These are phyloP conservation scores for Xanthia togata DNA, from an alignment of 2,888 invertebrate species.

Conservation along the genomic window DNA sequence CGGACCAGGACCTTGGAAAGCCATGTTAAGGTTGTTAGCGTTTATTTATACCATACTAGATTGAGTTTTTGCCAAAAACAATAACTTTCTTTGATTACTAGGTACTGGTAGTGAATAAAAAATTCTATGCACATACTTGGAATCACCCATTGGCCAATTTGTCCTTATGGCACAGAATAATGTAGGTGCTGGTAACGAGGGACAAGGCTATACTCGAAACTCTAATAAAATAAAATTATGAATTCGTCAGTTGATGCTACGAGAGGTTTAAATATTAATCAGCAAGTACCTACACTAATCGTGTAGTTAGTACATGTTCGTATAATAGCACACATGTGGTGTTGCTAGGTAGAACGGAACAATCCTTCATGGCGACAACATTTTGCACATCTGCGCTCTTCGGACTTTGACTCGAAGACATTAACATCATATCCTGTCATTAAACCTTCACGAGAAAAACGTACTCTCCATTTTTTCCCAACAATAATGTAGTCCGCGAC, in stretches of 20 bases:
- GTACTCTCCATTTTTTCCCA: conserved; percentile 75
- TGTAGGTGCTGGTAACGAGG: conserved; percentile 2
- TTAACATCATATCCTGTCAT: conserved; percentile 88
- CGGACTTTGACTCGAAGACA: conserved; percentile 77
- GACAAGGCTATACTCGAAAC: conserved; percentile 9
- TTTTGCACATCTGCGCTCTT: conserved; percentile 85
- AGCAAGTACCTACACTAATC: conserved; percentile 47
- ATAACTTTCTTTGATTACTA: conserved; percentile 46
- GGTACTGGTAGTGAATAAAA: conserved; percentile 16
- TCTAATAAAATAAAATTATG: conserved; percentile 26
- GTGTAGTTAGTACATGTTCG: conserved; percentile 55
- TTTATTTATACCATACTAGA: conserved; percentile 23
- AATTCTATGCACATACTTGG: conserved; percentile 26
- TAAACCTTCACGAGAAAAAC: conserved; percentile 82
- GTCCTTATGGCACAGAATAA: conserved; percentile 12
- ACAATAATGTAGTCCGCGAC: conserved; percentile 80
- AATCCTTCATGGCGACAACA: conserved; percentile 79
- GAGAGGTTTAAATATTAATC: conserved; percentile 51
- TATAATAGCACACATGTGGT: conserved; percentile 75
- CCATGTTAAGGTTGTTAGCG: conserved; percentile 6
- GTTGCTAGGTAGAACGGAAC: conserved; percentile 79
- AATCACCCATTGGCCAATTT: conserved; percentile 22
- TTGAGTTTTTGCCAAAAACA: conserved; percentile 47
- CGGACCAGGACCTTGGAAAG: conserved; percentile 11
- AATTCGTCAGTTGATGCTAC: conserved; percentile 12